These are phyloP conservation scores for Nebria ingens DNA, from an alignment of 1,140 invertebrate genomes.

Conservation along the genomic window DNA sequence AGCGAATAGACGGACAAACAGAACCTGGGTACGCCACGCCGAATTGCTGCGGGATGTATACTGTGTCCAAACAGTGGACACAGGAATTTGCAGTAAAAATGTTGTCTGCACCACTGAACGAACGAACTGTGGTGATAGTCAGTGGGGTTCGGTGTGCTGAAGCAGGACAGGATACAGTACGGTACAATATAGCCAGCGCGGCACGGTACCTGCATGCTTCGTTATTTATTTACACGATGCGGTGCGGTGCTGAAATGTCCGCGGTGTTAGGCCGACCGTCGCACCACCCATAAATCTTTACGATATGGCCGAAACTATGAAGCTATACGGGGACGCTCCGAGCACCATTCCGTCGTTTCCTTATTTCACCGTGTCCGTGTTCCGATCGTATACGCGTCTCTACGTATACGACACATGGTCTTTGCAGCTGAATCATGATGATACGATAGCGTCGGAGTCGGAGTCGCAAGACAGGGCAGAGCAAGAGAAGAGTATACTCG, in stretches of 20 bases:
- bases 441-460: too few species aligned
- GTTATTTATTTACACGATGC: conserved; percentile 1
- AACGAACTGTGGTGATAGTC: not conserved
- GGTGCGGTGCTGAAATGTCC: not conserved
- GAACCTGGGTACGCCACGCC: not conserved
- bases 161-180: not conserved
- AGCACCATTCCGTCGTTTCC: not conserved
- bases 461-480: too few species aligned
- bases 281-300: not conserved
- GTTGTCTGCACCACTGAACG: not conserved
- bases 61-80: not conserved
- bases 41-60: not conserved
- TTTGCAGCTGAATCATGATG: not conserved
- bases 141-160: not conserved
- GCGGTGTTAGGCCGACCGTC: not conserved
- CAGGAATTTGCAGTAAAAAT: conserved; percentile 1
- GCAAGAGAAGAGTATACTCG: too few species aligned
- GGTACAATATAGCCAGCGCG: not conserved
- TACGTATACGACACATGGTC: not conserved
- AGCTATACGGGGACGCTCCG: not conserved
- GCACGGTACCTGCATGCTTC: not conserved
- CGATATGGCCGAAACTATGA: not conserved
- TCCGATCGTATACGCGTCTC: too few species aligned
- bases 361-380: too few species aligned
- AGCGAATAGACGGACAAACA: not conserved